These are phyloP conservation scores for Enoplolaimus lenunculus DNA, from an alignment of 2,888 invertebrate genomes.

Conservation along the genomic window DNA sequence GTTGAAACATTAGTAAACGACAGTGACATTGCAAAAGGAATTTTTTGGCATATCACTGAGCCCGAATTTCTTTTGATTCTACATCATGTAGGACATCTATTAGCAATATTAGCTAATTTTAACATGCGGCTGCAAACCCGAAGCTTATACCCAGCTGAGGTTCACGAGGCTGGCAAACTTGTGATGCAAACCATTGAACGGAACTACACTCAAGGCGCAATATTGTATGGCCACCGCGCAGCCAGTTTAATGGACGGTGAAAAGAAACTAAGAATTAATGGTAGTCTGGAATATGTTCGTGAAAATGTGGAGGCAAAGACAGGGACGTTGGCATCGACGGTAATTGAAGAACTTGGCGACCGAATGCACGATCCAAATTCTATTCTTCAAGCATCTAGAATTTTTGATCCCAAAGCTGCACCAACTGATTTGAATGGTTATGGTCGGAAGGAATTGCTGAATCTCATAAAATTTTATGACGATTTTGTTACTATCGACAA, in stretches of 20 bases:
- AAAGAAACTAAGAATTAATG: neutral
- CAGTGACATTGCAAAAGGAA: neutral
- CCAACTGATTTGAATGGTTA: neutral
- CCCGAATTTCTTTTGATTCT: neutral
- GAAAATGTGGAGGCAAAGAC: neutral
- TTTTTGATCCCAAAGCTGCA: constrained; percentile 3
- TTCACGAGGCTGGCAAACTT: neutral
- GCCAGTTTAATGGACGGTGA: neutral
- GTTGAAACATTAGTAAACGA: neutral
- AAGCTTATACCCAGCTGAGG: neutral
- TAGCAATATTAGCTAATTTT: neutral
- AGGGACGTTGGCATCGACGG: neutral
- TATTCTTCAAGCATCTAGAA: neutral
- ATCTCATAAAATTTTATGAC: neutral
- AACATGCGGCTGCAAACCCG: neutral
- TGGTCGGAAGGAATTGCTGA: neutral
- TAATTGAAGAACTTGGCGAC: neutral
- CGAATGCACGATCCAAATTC: neutral
- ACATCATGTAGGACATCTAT: neutral
- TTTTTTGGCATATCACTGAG: neutral
- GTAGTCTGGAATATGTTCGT: neutral
- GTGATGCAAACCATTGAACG: neutral
- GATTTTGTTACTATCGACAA: neutral
- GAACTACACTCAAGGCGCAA: neutral
- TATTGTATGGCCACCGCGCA: neutral